Evolutionary conservation across 2,888 invertebrate genomes (phyloP), one percentile per base, ranked within the genome.

Genomic region (Tortrix viridana): DNA sequence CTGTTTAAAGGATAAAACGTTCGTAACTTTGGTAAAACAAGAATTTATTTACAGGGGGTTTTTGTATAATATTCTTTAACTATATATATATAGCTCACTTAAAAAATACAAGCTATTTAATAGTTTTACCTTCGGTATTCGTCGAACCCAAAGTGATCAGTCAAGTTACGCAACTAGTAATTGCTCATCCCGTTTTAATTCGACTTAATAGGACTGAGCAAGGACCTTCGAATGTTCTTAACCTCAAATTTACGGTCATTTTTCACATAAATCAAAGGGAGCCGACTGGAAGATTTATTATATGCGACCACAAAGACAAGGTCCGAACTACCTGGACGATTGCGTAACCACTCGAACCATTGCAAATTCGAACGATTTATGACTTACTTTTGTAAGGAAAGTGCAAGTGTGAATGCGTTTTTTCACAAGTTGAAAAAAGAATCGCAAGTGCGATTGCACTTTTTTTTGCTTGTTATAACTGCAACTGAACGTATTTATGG

Each of bases 241-340:
- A 90, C 92, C 92, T 89, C 80, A 85, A 91, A 92, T 91, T 91
- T 91, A 89, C 88, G 88, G 79, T 89, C 88, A 92, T 92, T 91
- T 91, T 90, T 90, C 90, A 91, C 87, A 91, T 92, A 92, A 92
- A 92, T 92, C 92, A 92, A 92, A 90, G 88, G 77, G 76, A 75
- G 75, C 86, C 89, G 88, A 81, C 86, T 74, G 70, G 69, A 82
- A 88, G 91, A 91, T 92, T 91, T 90, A 92, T 92, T 79, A 81
- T 80, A 75, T 79, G 75, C 75, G 85, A 73, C 72, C 77, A 76
- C 77, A 68, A 74, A 76, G 74, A 71, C 74, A 73, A 71, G 70
- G 71, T 68, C 55, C 58, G 12, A 71, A 72, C 72, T 79, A 80
- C 79, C 79, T 81, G 77, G 64, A 60, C 61, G 67, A 71, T 72